These are phyloP conservation scores for Rhegmatorhina hoffmannsi DNA, from an alignment of 2,113 vertebrate genomes.

Conservation along the genomic window DNA sequence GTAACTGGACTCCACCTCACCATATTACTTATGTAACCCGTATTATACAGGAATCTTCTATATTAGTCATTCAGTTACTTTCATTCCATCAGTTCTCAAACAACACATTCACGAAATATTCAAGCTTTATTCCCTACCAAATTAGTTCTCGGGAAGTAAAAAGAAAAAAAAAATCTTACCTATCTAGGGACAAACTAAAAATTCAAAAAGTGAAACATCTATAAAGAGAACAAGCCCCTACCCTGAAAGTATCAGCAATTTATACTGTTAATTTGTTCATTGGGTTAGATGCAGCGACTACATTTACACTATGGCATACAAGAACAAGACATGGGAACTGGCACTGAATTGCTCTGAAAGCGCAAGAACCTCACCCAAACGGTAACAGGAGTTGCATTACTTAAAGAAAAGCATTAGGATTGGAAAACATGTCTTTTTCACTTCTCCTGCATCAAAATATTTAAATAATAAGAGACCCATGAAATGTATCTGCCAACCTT, in stretches of 20 bases:
- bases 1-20: slow-evolving; percentile 23
- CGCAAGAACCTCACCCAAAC: neutral
- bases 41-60: neutral
- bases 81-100: neutral
- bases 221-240: neutral
- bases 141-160: neutral
- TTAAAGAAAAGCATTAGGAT: neutral
- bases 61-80: slow-evolving; percentile 22
- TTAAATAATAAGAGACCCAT: neutral
- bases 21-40: slow-evolving; percentile 1
- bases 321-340: neutral
- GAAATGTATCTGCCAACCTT: neutral
- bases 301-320: neutral
- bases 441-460: rapidly evolving
- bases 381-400: neutral
- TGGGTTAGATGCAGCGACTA: neutral
- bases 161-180: neutral
- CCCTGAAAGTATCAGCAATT: neutral
- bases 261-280: neutral
- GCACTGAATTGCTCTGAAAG: neutral
- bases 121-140: neutral
- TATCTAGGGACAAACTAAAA: neutral
- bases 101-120: neutral
- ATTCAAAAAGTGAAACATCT: neutral
- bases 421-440: neutral